Percentiles rank a stretch among this genome's conserved stretches.
phyloP scores from a whole-genome alignment of 1,140 invertebrate genomes.

The Lucilia cuprina region DNA sequence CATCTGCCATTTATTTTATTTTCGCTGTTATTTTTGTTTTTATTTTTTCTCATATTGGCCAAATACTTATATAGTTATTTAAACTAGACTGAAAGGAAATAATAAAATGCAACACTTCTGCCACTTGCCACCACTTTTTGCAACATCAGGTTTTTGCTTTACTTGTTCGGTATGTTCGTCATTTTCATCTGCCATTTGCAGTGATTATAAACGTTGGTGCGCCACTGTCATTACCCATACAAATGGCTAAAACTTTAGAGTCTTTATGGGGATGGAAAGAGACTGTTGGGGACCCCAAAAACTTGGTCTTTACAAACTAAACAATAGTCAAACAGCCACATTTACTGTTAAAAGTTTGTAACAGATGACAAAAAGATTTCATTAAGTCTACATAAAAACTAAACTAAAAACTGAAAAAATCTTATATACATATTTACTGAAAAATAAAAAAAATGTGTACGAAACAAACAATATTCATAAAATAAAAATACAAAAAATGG shows the following conservation, averaged over 20 bases:
- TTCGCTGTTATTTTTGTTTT: neutral
- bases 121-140: conserved; percentile 3
- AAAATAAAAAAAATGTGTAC: neutral
- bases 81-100: conserved; percentile 12
- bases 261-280: neutral
- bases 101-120: conserved; percentile 30
- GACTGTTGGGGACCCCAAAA: neutral
- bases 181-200: conserved; percentile 23
- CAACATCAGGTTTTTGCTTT: neutral
- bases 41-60: neutral
- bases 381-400: conserved; percentile 24
- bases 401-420: neutral
- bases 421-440: too few relatives aligned
- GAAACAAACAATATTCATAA: neutral
- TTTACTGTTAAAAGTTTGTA: conserved; percentile 24
- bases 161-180: neutral
- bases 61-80: neutral
- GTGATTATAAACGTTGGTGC: conserved; percentile 13
- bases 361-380: conserved; percentile 36
- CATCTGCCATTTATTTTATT: neutral
- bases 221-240: neutral
- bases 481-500: neutral
- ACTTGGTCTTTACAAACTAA: conserved; percentile 28
- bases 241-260: neutral
- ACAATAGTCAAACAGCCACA: neutral